Base-by-base conservation (phyloP, 2,797 vertebrate genomes). In the Choloepus didactylus region DNA sequence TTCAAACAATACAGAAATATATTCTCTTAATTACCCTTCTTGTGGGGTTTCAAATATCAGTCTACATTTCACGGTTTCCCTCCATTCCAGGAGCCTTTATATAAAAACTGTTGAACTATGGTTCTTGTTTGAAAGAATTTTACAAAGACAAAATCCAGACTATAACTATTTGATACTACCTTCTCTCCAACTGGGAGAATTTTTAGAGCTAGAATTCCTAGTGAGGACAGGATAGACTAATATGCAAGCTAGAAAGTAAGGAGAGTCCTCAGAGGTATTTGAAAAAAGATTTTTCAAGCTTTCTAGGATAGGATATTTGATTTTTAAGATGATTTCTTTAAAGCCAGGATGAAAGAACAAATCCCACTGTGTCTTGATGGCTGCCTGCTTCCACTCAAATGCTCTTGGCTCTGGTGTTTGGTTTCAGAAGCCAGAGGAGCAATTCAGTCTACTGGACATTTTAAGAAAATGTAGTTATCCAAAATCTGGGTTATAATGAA, bases 401-500 rank as follows among this genome's bases (percentile, higher is more conserved):
- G 5, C 87, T 86, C 67, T 91, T 95, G 93, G 87, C 75, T 89
- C 72, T 21, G 35, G 27, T 8, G 23, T 15, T 88, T 94, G 31
- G 59, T 69, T 6, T 80, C 46, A 88, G 73, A 91, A 82, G 93
- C 92, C 89, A 97, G 44, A 88, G 54, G 81, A 87, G n/a, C 10
- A 76, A 90, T 64, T 90, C 54, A 69, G 19, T 62, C 85, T 76
- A 92, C 31, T 59, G 70, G 59, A 85, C 51, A 79, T 72, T 92
- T 92, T 90, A 79, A 89, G 64, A 92, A 75, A 91, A 83, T 93
- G 73, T 67, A 23, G 41, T 88, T 93, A 89, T 86, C 59, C 64
- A 96, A 95, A 85, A 90, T 82, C 35, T 66, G n/a, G 23, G 31
- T 86, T 96, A 77, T 56, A 95, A 80, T 81, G n/a, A 93, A 95